phyloP scores from a whole-genome alignment of 2,888 invertebrate genomes.

The Sarcophaga variegata region DNA sequence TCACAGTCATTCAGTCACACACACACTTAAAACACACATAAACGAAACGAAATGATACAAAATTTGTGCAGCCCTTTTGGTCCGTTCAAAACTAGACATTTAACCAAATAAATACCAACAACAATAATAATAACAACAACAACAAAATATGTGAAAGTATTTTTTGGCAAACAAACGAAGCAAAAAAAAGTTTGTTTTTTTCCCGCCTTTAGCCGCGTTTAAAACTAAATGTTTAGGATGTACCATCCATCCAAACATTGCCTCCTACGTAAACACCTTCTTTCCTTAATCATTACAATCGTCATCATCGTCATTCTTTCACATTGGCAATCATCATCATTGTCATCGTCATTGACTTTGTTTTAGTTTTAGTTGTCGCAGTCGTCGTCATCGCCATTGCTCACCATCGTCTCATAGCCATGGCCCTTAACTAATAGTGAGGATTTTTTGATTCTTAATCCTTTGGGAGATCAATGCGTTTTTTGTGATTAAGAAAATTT shows the following conservation, averaged over 20 bases:
- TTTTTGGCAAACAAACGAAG: conserved; percentile 63
- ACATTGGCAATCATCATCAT: conserved; percentile 14
- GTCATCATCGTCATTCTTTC: neutral
- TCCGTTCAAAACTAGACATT: conserved; percentile 45
- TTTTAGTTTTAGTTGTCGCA: neutral
- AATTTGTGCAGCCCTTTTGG: conserved; percentile 38
- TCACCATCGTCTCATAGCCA: neutral
- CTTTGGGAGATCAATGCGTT: conserved; percentile 51
- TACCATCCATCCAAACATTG: neutral
- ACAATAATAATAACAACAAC: conserved; percentile 55
- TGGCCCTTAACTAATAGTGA: conserved; percentile 56
- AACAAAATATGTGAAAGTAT: conserved; percentile 35
- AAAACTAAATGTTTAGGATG: conserved; percentile 44
- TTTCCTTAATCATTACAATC: conserved; percentile 28
- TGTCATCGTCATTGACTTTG: conserved; percentile 11
- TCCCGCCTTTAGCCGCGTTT: conserved; percentile 54
- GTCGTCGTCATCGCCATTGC: conserved; percentile 14
- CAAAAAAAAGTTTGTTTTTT: neutral
- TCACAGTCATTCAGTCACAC: conserved; percentile 3
- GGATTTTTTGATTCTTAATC: conserved; percentile 60
- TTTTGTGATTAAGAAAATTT: conserved; percentile 20
- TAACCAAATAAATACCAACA: conserved; percentile 68
- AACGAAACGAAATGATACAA: conserved; percentile 2
- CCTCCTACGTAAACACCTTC: conserved; percentile 30
- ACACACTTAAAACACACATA: neutral